A percentile compares a stretch with the other conserved stretches of the same genome.
phyloP scores from a whole-genome alignment of 2,888 invertebrate species.

The Boloria euphrosyne region DNA sequence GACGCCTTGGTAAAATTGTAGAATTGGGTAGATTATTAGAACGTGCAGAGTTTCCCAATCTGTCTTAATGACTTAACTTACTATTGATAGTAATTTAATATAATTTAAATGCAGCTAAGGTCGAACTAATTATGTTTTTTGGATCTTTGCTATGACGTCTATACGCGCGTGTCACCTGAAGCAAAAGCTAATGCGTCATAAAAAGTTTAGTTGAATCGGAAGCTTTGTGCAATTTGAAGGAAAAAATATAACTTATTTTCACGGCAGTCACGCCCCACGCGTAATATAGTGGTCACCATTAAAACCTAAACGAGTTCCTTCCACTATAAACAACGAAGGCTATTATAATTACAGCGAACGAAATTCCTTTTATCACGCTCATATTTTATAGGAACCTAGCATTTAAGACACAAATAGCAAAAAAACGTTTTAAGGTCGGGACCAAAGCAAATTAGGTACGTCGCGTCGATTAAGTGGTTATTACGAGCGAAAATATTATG shows the following conservation, averaged over 20 bases:
- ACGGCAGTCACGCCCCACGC: slow-evolving; percentile 60
- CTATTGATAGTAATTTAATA: too few species aligned
- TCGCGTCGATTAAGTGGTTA: slow-evolving; percentile 63
- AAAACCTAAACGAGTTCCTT: slow-evolving; percentile 70
- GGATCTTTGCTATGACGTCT: too few species aligned
- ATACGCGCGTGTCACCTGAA: too few species aligned
- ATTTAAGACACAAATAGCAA: slow-evolving; percentile 65
- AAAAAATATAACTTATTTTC: slow-evolving; percentile 42
- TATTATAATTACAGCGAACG: slow-evolving; percentile 75
- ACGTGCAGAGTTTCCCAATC: too few species aligned
- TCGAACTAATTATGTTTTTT: too few species aligned
- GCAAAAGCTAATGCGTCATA: not conserved
- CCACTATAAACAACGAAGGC: slow-evolving; percentile 71
- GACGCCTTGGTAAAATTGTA: too few species aligned
- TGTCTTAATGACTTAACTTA: too few species aligned
- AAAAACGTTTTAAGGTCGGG: slow-evolving; percentile 44
- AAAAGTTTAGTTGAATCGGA: slow-evolving; percentile 31
- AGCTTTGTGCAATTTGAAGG: slow-evolving; percentile 42
- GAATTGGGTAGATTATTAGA: too few species aligned
- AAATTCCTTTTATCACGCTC: slow-evolving; percentile 76
- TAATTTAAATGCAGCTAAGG: too few species aligned
- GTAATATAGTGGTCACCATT: slow-evolving; percentile 79
- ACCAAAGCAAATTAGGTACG: too few species aligned
- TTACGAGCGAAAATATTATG: slow-evolving; percentile 65
- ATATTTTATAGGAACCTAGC: slow-evolving; percentile 71